Evolutionary conservation across 2,113 vertebrate genomes (phyloP), one percentile per base, ranked within the genome.

Genomic region (Lycocorax pyrrhopterus): DNA sequence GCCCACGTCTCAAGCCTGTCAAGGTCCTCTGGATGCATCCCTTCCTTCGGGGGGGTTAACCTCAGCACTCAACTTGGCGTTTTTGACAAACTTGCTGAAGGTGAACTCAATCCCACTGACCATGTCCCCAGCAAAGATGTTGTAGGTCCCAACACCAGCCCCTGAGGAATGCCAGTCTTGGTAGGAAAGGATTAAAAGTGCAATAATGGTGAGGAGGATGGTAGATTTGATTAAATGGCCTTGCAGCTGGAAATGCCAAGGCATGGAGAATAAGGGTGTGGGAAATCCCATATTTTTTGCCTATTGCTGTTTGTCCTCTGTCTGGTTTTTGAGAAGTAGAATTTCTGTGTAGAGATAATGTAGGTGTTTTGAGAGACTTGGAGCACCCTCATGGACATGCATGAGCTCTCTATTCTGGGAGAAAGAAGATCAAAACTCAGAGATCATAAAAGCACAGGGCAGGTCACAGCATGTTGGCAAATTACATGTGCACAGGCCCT

Each of bases 41-140:
- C 6, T 81, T 73, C 22, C 18, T 44, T 59, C 4, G 0, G 1
- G 1, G 8, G 8, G 27, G 10, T 37, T 67, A 44, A 33, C 9
- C 10, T 74, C 59, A 33, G 14, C 14, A 16, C 27, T 58, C 18
- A 29, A 4, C 10, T 21, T 10, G 6, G 8, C 44, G 33, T n/a
- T 74, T 49, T 59, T 67, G 37, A 11, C 6, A 37, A 44, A 29
- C 10, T 58, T 52, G 10, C 18, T 59, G 59, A 37, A 15, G 10
- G 7, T 52, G 8, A 25, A 55, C 46, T 59, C 33, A 46, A 59
- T 74, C 37, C 21, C 14, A 22, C 13, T 41, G 13, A 18, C 16
- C 0, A 1, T 17, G 27, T 16, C 8, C 33, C 19, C 1, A 0
- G 16, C 10, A 66, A 44, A 74, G 18, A 9, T 51, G 12, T 16